phyloP scores from a whole-genome alignment of 1,140 invertebrate species.

The Drosophila kurseongensis region DNA sequence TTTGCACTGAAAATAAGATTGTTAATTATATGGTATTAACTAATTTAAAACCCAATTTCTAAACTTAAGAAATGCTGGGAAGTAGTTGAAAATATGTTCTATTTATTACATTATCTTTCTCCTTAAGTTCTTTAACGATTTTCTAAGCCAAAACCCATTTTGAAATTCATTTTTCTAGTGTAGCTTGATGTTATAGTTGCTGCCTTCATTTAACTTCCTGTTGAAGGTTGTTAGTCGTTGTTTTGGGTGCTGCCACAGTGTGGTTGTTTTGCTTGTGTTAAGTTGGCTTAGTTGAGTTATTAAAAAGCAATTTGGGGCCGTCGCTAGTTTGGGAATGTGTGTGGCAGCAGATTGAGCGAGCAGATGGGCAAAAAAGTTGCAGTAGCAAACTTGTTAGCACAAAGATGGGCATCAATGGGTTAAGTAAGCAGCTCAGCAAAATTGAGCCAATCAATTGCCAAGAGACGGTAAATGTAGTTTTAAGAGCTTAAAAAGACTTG shows the following conservation, averaged over 20 bases:
- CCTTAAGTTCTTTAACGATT: too few relatives aligned
- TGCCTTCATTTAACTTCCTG: conserved; percentile 77
- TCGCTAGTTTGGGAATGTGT: conserved; percentile 53
- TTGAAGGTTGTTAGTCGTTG: conserved; percentile 52
- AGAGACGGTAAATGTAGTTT: neutral
- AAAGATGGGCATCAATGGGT: conserved; percentile 35
- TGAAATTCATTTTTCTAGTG: conserved; percentile 1
- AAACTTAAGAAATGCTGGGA: neutral
- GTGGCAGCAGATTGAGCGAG: conserved; percentile 74
- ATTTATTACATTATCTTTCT: neutral
- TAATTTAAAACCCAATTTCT: too few relatives aligned
- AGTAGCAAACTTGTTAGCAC: conserved; percentile 36
- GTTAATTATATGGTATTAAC: too few relatives aligned
- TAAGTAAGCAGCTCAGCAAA: conserved; percentile 49
- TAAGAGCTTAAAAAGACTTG: conserved; percentile 1
- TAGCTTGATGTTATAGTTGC: conserved; percentile 45
- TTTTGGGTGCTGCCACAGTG: conserved; percentile 52
- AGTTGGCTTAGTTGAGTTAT: conserved; percentile 80
- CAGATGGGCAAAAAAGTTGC: conserved; percentile 62
- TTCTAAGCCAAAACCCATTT: too few relatives aligned
- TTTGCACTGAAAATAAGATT: conserved; percentile 7
- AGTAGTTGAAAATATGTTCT: neutral
- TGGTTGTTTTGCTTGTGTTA: conserved; percentile 45
- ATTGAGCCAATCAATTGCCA: conserved; percentile 35
- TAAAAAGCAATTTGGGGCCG: conserved; percentile 79